Conservation (phyloP, 2,888 invertebrate species). For the Mythimna pallens region DNA sequence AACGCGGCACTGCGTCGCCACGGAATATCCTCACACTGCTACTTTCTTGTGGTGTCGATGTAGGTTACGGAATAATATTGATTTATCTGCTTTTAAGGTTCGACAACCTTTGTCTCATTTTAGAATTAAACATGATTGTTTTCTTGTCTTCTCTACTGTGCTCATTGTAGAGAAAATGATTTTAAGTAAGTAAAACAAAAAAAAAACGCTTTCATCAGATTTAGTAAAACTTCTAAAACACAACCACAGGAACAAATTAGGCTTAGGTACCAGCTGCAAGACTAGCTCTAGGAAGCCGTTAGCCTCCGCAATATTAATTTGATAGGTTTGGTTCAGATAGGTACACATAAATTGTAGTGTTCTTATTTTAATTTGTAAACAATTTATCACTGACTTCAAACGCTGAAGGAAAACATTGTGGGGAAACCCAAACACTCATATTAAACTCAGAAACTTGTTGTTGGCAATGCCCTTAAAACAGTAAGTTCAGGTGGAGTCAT, state of each 20-base stretch:
- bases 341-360: background rate
- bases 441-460: slow-evolving; percentile 38
- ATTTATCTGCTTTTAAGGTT: slow-evolving; percentile 32
- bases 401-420: slow-evolving; percentile 44
- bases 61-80: slow-evolving; percentile 63
- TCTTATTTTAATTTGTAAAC: slow-evolving; percentile 30
- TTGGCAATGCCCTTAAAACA: slow-evolving; percentile 43
- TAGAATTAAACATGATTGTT: background rate
- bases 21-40: slow-evolving; percentile 71
- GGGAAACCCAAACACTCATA: slow-evolving; percentile 56
- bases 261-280: background rate
- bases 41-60: slow-evolving; percentile 64
- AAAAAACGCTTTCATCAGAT: background rate
- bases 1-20: slow-evolving; percentile 81
- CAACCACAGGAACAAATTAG: slow-evolving; percentile 4
- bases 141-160: background rate
- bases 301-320: background rate
- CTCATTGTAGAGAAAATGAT: background rate
- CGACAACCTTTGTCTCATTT: background rate
- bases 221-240: slow-evolving; percentile 9
- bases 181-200: background rate
- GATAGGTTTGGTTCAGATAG: slow-evolving; percentile 3
- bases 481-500: slow-evolving; percentile 38
- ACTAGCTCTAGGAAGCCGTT: background rate
- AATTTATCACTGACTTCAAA: slow-evolving; percentile 29